phyloP scores from a whole-genome alignment of 1,140 invertebrate species.

The Heliconius hewitsoni region DNA sequence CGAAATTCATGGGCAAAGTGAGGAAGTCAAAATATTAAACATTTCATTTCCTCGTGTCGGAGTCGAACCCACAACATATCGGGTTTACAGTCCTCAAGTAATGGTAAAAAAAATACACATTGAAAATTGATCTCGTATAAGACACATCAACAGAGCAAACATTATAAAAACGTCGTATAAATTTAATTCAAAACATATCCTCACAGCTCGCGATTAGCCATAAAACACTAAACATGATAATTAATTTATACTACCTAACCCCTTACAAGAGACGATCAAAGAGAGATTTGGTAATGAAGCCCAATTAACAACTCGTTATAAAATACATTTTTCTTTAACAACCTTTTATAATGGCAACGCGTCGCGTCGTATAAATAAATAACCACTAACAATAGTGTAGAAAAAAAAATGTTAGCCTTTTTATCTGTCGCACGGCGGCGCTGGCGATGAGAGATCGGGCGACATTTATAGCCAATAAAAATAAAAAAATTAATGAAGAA shows the following conservation, averaged over 20 bases:
- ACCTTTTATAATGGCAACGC: slow-evolving; percentile 20
- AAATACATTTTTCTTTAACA: slow-evolving; percentile 24
- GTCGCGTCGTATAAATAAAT: slow-evolving; percentile 18
- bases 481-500: slow-evolving; percentile 27
- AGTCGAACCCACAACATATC: too few relatives aligned
- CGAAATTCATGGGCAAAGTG: too few relatives aligned
- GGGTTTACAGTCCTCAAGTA: not conserved
- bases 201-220: slow-evolving; percentile 16
- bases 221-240: slow-evolving; percentile 34
- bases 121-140: not conserved
- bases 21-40: too few relatives aligned
- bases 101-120: not conserved
- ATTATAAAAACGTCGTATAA: slow-evolving; percentile 16
- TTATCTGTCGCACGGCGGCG: slow-evolving; percentile 21
- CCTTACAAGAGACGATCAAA: slow-evolving; percentile 22
- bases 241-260: slow-evolving; percentile 24
- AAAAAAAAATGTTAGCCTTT: slow-evolving; percentile 2
- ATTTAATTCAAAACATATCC: slow-evolving; percentile 3
- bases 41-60: too few relatives aligned
- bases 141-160: not conserved
- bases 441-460: slow-evolving; percentile 26
- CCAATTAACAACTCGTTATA: slow-evolving; percentile 29
- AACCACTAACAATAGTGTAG: slow-evolving; percentile 19
- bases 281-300: slow-evolving; percentile 5
- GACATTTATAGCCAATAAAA: slow-evolving; percentile 38